phyloP scores from a whole-genome alignment of 2,888 invertebrate genomes.

The Charanyca ferruginea region DNA sequence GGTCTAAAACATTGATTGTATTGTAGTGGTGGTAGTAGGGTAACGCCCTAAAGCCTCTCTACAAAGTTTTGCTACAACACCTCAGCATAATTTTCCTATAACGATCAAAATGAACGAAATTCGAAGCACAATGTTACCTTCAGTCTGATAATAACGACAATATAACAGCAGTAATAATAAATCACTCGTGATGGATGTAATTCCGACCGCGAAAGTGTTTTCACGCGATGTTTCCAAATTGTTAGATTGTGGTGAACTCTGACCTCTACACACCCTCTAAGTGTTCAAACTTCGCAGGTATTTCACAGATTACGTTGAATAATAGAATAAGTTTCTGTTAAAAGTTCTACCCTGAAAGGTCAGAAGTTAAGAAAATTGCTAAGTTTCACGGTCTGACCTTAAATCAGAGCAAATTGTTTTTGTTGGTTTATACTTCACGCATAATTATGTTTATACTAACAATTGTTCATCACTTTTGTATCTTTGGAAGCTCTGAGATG shows the following conservation, averaged over 20 bases:
- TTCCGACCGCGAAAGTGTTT: slow-evolving; percentile 31
- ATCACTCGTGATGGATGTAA: slow-evolving; percentile 55
- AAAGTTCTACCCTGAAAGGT: slow-evolving; percentile 13
- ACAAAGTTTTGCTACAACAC: slow-evolving; percentile 4
- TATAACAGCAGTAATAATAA: slow-evolving; percentile 49
- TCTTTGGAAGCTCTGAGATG: not conserved
- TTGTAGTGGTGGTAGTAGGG: not conserved
- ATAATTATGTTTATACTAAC: slow-evolving; percentile 1
- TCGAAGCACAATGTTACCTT: slow-evolving; percentile 11
- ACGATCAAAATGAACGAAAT: slow-evolving; percentile 18
- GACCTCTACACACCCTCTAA: slow-evolving; percentile 46
- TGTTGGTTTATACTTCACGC: not conserved
- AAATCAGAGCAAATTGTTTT: slow-evolving; percentile 2
- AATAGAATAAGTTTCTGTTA: slow-evolving; percentile 21
- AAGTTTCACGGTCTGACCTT: slow-evolving; percentile 12
- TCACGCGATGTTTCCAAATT: slow-evolving; percentile 57
- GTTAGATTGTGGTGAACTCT: slow-evolving; percentile 27
- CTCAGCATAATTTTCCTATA: slow-evolving; percentile 18
- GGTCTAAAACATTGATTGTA: too few relatives aligned
- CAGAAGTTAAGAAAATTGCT: slow-evolving; percentile 6
- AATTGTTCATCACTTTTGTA: slow-evolving; percentile 2
- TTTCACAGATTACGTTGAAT: slow-evolving; percentile 46
- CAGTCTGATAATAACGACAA: slow-evolving; percentile 35
- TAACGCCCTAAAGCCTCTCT: slow-evolving; percentile 19
- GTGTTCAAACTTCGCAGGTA: slow-evolving; percentile 23